phyloP scores from a whole-genome alignment of 2,888 invertebrate genomes.

The Parnassius smintheus region DNA sequence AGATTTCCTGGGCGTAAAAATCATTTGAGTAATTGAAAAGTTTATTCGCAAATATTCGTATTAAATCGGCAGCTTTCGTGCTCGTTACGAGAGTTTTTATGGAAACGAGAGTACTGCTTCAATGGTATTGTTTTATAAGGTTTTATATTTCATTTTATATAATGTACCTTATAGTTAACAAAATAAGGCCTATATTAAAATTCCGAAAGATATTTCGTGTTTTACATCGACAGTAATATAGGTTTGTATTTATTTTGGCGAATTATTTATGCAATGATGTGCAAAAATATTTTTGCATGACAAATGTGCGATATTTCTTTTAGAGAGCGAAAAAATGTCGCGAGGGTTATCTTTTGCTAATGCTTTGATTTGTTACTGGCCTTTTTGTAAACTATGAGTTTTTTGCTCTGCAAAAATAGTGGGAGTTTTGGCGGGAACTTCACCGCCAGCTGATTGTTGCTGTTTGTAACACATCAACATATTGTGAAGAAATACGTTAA shows the following conservation, averaged over 20 bases:
- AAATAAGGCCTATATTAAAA: conserved; percentile 11
- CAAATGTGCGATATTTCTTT: conserved; percentile 30
- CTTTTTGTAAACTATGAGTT: conserved; percentile 6
- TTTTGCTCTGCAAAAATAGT: conserved; percentile 16
- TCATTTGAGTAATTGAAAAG: conserved; percentile 16
- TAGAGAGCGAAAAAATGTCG: conserved; percentile 9
- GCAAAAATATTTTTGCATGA: conserved; percentile 46
- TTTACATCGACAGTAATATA: conserved; percentile 27
- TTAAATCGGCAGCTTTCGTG: conserved; percentile 42
- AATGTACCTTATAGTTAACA: background rate
- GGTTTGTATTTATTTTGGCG: conserved; percentile 33
- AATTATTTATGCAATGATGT: conserved; percentile 52
- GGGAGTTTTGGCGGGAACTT: too few species aligned
- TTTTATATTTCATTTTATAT: background rate
- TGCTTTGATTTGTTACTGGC: conserved; percentile 8
- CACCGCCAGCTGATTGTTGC: too few species aligned
- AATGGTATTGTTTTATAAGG: conserved; percentile 5
- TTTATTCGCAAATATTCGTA: conserved; percentile 43
- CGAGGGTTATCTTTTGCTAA: conserved; percentile 7
- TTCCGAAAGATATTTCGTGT: conserved; percentile 26
- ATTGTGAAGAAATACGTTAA: too few species aligned
- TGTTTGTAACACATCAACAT: too few species aligned
- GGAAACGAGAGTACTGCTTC: conserved; percentile 32
- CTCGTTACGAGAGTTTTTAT: conserved; percentile 43
- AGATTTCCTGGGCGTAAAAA: background rate